These are phyloP conservation scores for Myocastor coypus DNA, from an alignment of 2,113 vertebrate species.

Conservation along the genomic window DNA sequence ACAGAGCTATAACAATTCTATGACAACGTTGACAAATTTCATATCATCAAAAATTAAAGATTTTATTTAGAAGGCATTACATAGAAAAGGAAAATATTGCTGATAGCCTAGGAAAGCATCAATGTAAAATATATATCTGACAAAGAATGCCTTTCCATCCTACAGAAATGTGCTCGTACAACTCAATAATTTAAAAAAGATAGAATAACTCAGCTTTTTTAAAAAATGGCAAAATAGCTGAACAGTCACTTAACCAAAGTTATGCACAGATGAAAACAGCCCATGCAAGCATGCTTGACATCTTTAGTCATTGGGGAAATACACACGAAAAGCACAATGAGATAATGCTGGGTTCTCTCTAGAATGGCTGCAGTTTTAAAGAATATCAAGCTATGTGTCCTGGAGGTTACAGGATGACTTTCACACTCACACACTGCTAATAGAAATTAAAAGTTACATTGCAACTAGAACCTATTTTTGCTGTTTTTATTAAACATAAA, in stretches of 20 bases:
- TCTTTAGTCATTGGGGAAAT: background rate
- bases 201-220: background rate
- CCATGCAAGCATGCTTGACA: background rate
- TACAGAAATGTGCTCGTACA: background rate
- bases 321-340: background rate
- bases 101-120: background rate
- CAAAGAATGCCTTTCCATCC: background rate
- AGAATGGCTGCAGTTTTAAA: background rate
- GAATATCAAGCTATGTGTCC: background rate
- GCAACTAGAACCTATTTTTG: background rate
- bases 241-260: background rate
- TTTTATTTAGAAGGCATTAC: background rate
- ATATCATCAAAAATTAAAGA: background rate
- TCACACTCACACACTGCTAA: background rate
- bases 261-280: background rate
- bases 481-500: background rate
- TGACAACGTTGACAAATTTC: background rate
- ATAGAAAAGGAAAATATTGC: background rate
- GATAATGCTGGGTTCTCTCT: background rate
- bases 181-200: background rate
- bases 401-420: background rate
- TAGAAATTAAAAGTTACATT: background rate
- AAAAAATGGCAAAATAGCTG: background rate
- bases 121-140: background rate
- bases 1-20: background rate